Percentiles rank a stretch among this genome's conserved stretches.
These are phyloP conservation scores for Pterocles gutturalis DNA, from an alignment of 2,113 vertebrate species.

Conservation along the genomic window DNA sequence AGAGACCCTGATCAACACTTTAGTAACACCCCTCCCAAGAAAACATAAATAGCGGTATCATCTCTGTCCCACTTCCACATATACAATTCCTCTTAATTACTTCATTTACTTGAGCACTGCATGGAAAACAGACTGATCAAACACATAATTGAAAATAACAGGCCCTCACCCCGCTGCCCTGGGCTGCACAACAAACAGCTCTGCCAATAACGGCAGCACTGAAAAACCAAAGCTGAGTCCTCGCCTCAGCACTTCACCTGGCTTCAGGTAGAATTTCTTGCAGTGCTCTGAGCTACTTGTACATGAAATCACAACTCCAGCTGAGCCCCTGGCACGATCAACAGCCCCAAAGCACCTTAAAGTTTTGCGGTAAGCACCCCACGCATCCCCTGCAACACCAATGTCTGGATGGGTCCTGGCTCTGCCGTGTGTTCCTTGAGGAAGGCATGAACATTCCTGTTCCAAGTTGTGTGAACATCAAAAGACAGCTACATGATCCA, in stretches of 20 bases:
- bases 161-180: neutral
- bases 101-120: neutral
- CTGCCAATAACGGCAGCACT: fast-evolving
- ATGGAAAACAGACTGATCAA: neutral
- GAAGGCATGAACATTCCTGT: neutral
- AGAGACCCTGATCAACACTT: neutral
- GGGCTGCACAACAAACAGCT: neutral
- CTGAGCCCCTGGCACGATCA: neutral
- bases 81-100: neutral
- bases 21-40: neutral
- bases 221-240: neutral
- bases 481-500: neutral
- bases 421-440: fast-evolving
- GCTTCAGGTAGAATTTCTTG: neutral
- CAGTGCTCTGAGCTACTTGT: fast-evolving
- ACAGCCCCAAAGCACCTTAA: neutral
- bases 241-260: neutral
- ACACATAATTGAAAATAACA: neutral
- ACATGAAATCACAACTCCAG: neutral
- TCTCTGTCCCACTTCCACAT: neutral
- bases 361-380: neutral
- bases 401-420: neutral
- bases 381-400: fast-evolving
- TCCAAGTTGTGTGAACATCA: neutral
- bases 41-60: neutral